phyloP scores from a whole-genome alignment of 2,797 vertebrate genomes.

The Gallirallus australis region DNA sequence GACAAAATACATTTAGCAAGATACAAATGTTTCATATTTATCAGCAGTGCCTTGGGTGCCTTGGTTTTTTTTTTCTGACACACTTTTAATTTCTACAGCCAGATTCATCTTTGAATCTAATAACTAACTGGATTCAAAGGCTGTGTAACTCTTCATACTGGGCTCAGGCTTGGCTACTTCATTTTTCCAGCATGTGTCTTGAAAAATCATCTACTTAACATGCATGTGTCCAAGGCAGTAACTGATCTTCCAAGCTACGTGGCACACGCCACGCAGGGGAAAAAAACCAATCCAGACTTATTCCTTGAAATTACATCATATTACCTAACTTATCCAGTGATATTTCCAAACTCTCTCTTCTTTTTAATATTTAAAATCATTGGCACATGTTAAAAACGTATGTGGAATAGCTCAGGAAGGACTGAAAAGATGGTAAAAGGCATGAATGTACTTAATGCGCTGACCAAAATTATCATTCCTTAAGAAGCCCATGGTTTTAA shows the following conservation, averaged over 20 bases:
- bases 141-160: not conserved
- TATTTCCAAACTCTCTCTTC: slow-evolving; percentile 36
- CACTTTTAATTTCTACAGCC: slow-evolving; percentile 1
- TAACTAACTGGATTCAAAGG: not conserved
- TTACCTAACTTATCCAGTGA: slow-evolving; percentile 32
- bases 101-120: not conserved
- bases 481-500: slow-evolving; percentile 16
- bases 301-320: slow-evolving; percentile 42
- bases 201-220: slow-evolving; percentile 2
- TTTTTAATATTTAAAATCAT: not conserved
- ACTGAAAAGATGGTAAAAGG: not conserved
- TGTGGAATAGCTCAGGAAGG: slow-evolving; percentile 15
- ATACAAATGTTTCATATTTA: slow-evolving; percentile 23
- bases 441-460: not conserved
- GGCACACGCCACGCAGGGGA: not conserved
- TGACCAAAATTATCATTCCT: not conserved
- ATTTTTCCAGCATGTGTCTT: not conserved
- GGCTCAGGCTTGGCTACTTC: not conserved
- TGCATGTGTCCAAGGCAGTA: not conserved
- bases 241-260: slow-evolving; percentile 36
- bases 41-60: not conserved
- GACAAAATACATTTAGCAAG: slow-evolving; percentile 33
- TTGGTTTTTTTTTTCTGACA: not conserved
- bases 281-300: not conserved
- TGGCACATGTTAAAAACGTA: not conserved